phyloP scores from a whole-genome alignment of 2,888 invertebrate species.

The Hirtodrosophila alboralis region DNA sequence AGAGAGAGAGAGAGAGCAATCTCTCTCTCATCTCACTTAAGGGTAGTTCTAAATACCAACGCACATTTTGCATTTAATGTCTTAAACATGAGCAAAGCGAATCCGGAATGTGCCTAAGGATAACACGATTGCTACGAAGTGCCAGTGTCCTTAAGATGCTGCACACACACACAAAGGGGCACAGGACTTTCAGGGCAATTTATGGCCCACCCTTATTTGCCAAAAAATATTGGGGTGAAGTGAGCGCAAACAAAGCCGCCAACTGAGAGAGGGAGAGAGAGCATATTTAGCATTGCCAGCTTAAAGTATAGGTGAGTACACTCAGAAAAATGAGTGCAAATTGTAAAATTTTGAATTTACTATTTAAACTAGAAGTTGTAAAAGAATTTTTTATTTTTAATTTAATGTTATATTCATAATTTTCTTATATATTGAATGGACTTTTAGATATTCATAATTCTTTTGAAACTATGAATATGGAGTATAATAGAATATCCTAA shows the following conservation, averaged over 20 bases:
- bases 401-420: no score
- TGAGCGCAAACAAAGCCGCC: slow-evolving; percentile 15
- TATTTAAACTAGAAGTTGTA: no score
- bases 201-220: slow-evolving; percentile 52
- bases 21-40: slow-evolving; percentile 6
- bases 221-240: slow-evolving; percentile 44
- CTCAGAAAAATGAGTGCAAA: slow-evolving; percentile 14
- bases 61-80: slow-evolving; percentile 20
- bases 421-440: no score
- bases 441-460: no score
- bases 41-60: slow-evolving; percentile 48
- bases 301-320: slow-evolving; percentile 13
- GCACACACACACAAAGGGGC: slow-evolving; percentile 15
- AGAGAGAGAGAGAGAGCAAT: slow-evolving; percentile 1
- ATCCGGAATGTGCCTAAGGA: slow-evolving; percentile 40
- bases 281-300: slow-evolving; percentile 33
- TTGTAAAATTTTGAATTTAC: neutral
- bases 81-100: slow-evolving; percentile 38
- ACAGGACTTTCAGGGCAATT: slow-evolving; percentile 39
- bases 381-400: no score
- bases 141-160: slow-evolving; percentile 45
- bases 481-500: no score
- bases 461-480: no score
- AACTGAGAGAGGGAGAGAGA: slow-evolving; percentile 15
- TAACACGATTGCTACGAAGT: slow-evolving; percentile 41